Evolutionary conservation across 2,888 invertebrate species (phyloP), one percentile per base, ranked within the genome.

Genomic region (Aphidius colemani): DNA sequence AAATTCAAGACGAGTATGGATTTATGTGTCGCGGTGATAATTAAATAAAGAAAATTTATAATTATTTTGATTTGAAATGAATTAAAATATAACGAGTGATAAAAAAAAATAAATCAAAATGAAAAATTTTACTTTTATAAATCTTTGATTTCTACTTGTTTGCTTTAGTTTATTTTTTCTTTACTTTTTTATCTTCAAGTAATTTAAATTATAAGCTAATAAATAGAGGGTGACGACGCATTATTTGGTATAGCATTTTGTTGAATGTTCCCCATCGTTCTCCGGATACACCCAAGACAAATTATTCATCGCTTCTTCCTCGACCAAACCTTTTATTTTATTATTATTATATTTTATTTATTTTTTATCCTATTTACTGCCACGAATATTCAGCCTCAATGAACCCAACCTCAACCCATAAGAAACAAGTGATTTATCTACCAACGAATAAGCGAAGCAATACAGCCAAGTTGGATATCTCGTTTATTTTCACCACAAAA

Each of bases 71-170:
- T 1, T 18, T 18, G 13, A 18, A 18, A 18, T 18, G 2, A 18
- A 18, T 2, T 18, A 1, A 18, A 18, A 1, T 18, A 18, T 18
- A 18, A 18, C 13, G 13, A 18, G 13, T 18, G 13, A 18, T n/a
- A 18, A 76, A 75, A 74, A 71, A 74, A 65, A 71, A 70, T 69
- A 63, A 71, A 66, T 65, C 70, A 66, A 72, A 73, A 72, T 70
- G 71, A 11, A 48, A 13, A 13, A 48, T 13, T 11, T 48, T 48
- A 30, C 30, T 30, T 30, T 30, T 5, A 30, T 30, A 30, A 30
- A 30, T 30, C 30, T 30, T 30, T 30, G 30, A 30, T 30, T 30
- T 30, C 4, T 30, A 30, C 30, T 5, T 30, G 30, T 30, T 30
- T 30, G 5, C 5, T 30, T 30, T 5, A 30, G 3, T 30, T 30